Percentiles rank a stretch among this genome's conserved stretches.
Evolutionary conservation across 2,888 invertebrate genomes (phyloP).

Genomic region (Aphidius colemani): DNA sequence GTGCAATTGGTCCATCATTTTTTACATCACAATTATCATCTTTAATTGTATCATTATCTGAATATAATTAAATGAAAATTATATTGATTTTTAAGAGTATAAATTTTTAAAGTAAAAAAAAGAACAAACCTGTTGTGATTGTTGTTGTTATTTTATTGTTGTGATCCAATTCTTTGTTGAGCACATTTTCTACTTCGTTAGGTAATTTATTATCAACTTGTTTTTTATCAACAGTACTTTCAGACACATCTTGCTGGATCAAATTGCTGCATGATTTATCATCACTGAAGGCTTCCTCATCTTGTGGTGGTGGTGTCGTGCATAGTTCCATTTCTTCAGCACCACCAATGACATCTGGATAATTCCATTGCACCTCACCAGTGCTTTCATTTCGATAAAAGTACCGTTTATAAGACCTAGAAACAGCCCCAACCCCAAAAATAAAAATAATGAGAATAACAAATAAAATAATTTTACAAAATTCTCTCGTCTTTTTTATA

Average conservation of each 20-base stretch:
- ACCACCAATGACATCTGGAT: conserved; percentile 62
- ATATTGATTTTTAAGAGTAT: too few species aligned
- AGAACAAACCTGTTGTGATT: conserved; percentile 12
- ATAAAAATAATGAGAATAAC: conserved; percentile 38
- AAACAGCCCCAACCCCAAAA: conserved; percentile 45
- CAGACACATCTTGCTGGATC: neutral
- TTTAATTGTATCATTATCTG: neutral
- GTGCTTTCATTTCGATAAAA: conserved; percentile 68
- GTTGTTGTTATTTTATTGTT: neutral
- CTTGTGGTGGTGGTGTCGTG: conserved; percentile 64
- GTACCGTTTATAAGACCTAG: conserved; percentile 71
- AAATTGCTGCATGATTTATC: neutral
- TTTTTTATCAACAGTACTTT: conserved; percentile 12
- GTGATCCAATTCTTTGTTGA: neutral
- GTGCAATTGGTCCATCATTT: conserved; percentile 29
- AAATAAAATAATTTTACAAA: conserved; percentile 22
- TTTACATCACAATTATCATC: conserved; percentile 16
- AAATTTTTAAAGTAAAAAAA: neutral
- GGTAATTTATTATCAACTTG: conserved; percentile 1
- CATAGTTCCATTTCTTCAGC: conserved; percentile 68
- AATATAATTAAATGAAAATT: too few species aligned
- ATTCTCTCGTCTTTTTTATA: conserved; percentile 19
- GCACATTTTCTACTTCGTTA: neutral
- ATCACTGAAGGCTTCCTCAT: conserved; percentile 40
- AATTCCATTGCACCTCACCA: conserved; percentile 70